phyloP scores from a whole-genome alignment of 2,113 vertebrate species.

The Lepisosteus osseus region DNA sequence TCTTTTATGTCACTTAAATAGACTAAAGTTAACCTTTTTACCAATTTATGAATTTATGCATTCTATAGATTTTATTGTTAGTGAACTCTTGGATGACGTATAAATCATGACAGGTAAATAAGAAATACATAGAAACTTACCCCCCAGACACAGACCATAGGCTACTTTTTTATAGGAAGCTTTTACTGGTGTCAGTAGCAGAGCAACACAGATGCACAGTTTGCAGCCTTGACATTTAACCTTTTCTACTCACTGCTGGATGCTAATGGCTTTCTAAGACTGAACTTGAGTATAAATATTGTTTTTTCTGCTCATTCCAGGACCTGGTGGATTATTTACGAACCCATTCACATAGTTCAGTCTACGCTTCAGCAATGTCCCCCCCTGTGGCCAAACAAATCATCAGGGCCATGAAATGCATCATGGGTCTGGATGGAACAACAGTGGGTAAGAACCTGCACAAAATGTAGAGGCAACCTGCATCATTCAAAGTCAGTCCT shows the following conservation, averaged over 20 bases:
- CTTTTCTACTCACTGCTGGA: too few relatives aligned
- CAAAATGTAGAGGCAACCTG: not conserved
- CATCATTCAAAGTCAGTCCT: not conserved
- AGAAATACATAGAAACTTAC: not conserved
- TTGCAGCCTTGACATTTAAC: not conserved
- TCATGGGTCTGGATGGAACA: slow-evolving; percentile 81
- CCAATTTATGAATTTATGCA: not conserved
- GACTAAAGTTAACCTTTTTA: too few relatives aligned
- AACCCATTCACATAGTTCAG: slow-evolving; percentile 78
- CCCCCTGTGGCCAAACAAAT: slow-evolving; percentile 77
- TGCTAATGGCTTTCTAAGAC: too few relatives aligned
- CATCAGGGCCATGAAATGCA: slow-evolving; percentile 77
- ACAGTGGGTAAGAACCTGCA: slow-evolving; percentile 71
- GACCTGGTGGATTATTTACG: slow-evolving; percentile 84
- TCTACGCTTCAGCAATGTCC: slow-evolving; percentile 82
- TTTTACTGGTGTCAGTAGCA: too few relatives aligned
- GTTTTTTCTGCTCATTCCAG: slow-evolving; percentile 54
- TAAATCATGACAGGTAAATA: not conserved
- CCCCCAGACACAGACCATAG: too few relatives aligned
- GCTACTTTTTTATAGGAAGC: too few relatives aligned
- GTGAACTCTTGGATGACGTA: too few relatives aligned
- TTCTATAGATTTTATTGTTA: too few relatives aligned
- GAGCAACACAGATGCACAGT: too few relatives aligned
- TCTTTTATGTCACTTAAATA: too few relatives aligned
- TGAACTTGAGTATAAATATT: too few relatives aligned